phyloP scores from a whole-genome alignment of 1,140 invertebrate species.

The Drosophila takahashii region DNA sequence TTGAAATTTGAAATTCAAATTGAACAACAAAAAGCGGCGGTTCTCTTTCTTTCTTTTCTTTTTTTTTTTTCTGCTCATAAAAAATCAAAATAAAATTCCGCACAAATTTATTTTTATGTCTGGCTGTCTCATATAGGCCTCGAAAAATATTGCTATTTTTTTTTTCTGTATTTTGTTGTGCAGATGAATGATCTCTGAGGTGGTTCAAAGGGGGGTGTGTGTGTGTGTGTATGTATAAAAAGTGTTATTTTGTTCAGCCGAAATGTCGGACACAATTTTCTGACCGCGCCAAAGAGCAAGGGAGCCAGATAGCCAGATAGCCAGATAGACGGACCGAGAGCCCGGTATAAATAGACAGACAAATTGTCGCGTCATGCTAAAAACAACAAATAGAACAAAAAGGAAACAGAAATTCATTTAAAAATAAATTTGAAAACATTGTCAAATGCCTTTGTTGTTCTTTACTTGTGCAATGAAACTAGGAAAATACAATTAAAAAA shows the following conservation, averaged over 20 bases:
- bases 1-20: conserved; percentile 69
- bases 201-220: conserved; percentile 15
- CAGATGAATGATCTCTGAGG: conserved; percentile 49
- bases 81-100: conserved; percentile 77
- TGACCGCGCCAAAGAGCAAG: conserved; percentile 20
- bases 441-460: conserved; percentile 38
- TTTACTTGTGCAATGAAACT: conserved; percentile 37
- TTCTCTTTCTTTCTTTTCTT: conserved; percentile 27
- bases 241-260: conserved; percentile 37
- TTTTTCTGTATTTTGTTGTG: conserved; percentile 1
- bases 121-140: conserved; percentile 61
- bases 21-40: conserved; percentile 39
- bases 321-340: background rate
- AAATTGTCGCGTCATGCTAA: conserved; percentile 77
- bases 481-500: conserved; percentile 14
- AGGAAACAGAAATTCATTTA: conserved; percentile 24
- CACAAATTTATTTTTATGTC: conserved; percentile 64
- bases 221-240: conserved; percentile 4
- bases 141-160: conserved; percentile 43
- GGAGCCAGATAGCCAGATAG: background rate
- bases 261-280: conserved; percentile 53
- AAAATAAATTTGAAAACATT: conserved; percentile 54
- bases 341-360: conserved; percentile 73
- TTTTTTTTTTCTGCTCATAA: conserved; percentile 31
- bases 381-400: conserved; percentile 42